phyloP scores from a whole-genome alignment of 1,140 invertebrate species.

The Hycleus phaleratus region DNA sequence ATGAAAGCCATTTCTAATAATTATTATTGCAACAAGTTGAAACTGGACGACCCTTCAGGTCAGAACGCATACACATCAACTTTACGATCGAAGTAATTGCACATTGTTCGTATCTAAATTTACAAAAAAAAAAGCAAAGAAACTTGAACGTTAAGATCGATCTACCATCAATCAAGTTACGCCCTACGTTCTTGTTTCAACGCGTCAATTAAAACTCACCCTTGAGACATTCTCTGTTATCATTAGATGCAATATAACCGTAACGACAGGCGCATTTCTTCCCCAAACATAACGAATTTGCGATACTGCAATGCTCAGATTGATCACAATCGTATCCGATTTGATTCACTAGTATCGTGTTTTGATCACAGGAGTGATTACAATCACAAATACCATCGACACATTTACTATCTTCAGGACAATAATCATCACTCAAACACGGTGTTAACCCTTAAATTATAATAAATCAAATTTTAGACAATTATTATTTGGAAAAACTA shows the following conservation, averaged over 20 bases:
- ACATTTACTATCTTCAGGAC: not conserved
- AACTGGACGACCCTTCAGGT: too few species aligned
- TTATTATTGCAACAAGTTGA: too few species aligned
- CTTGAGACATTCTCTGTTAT: not conserved
- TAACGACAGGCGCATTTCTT: not conserved
- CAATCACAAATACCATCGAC: not conserved
- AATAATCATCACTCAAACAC: not conserved
- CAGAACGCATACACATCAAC: too few species aligned
- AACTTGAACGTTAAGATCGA: too few species aligned
- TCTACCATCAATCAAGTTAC: too few species aligned
- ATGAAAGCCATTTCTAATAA: too few species aligned
- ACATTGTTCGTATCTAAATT: too few species aligned
- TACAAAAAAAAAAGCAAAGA: too few species aligned
- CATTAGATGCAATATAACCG: not conserved
- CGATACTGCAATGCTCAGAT: not conserved
- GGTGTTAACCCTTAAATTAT: not conserved
- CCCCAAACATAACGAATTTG: not conserved
- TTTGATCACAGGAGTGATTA: not conserved
- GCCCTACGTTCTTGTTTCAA: too few species aligned
- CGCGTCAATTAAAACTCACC: not conserved
- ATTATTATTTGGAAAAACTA: too few species aligned
- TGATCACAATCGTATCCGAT: not conserved
- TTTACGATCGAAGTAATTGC: too few species aligned
- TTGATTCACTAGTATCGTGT: not conserved
- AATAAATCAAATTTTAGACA: not conserved